These are phyloP conservation scores for Perca fluviatilis DNA, from an alignment of 2,113 vertebrate species.

Conservation along the genomic window DNA sequence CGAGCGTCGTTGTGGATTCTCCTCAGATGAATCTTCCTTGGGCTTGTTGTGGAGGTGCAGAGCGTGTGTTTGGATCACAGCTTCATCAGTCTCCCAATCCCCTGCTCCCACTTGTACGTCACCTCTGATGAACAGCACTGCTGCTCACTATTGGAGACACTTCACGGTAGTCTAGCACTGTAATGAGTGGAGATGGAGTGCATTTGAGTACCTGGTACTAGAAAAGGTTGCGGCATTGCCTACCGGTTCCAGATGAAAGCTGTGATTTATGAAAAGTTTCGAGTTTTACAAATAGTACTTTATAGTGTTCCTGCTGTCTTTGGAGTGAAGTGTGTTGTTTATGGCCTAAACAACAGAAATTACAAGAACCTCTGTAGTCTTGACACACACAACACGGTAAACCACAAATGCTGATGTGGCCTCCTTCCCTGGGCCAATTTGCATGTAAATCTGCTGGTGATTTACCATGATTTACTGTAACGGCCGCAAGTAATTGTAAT, in stretches of 20 bases:
- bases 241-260: conserved; percentile 55
- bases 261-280: conserved; percentile 74
- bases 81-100: conserved; percentile 74
- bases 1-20: conserved; percentile 56
- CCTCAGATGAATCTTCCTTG: conserved; percentile 65
- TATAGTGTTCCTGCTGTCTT: conserved; percentile 40
- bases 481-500: conserved; percentile 75
- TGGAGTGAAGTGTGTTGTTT: conserved; percentile 59
- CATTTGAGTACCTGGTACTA: conserved; percentile 58
- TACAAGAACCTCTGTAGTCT: conserved; percentile 40
- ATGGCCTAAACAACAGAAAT: conserved; percentile 46
- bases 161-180: conserved; percentile 69
- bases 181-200: conserved; percentile 76
- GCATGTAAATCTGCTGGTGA: conserved; percentile 73
- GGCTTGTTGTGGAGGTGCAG: conserved; percentile 57
- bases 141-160: conserved; percentile 74
- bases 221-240: conserved; percentile 59
- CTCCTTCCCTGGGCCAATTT: conserved; percentile 72
- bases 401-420: conserved; percentile 59
- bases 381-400: conserved; percentile 42
- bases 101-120: conserved; percentile 71
- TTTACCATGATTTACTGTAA: conserved; percentile 76
- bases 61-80: conserved; percentile 67
- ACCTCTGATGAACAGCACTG: conserved; percentile 75
- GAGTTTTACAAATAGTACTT: conserved; percentile 52